Base-by-base conservation (phyloP, 2,888 invertebrate genomes). In the Lysandra coridon region DNA sequence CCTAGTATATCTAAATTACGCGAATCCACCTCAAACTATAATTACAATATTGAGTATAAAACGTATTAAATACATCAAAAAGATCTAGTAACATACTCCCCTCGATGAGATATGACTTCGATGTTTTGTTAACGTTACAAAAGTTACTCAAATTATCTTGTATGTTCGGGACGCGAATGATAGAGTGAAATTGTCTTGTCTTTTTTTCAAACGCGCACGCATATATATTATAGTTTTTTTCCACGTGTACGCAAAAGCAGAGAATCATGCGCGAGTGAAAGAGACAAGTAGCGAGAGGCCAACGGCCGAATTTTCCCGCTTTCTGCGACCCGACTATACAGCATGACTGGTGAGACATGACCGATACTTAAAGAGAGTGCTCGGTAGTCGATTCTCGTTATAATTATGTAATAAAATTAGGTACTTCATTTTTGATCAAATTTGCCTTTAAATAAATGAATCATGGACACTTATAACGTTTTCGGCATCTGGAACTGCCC, bases 51-150 rank as follows among this genome's bases (percentile, higher is more conserved):
- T 88, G 91, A 92, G 93, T 93, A 93, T 88, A 93, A 93, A 93
- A 93, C 90, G 91, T 92, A 91, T 92, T 89, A 92, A 93, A 93
- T 93, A 92, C 91, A 90, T 92, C 89, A 89, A 92, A 92, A 93
- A 91, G 86, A 89, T 89, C 90, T 89, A 89, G 85, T 88, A 85
- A 88, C 85, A 87, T 88, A 89, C 86, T 86, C 84, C 82, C 85
- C 85, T 84, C 83, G 83, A 85, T 87, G 88, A 88, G 78, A 81
- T 78, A 79, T 80, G 78, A 80, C 78, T n/a, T 62, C 57, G 75
- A 6, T 60, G 64, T 60, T 57, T 62, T 53, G 30, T 17, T 76
- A 76, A 49, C 57, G 76, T 53, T 57, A 53, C 75, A 49, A 76
- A 76, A 49, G 4, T 33, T 30, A 17, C 30, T 14, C 5, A 7